Evolutionary conservation across 2,113 vertebrate species (phyloP).

Genomic region (Muntiacus muntjak): DNA sequence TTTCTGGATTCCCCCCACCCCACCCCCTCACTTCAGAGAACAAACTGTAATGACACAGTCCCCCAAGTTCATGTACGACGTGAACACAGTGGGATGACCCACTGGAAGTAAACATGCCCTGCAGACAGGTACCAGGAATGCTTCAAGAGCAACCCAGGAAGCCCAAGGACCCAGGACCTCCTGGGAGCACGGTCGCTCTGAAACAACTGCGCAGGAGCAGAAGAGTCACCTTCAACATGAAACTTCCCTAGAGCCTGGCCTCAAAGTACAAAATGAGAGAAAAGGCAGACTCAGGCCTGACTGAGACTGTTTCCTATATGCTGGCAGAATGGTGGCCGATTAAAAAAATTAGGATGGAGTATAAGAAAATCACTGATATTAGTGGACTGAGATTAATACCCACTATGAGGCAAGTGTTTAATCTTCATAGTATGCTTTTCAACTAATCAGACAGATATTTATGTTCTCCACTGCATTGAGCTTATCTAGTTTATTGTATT

Average conservation of each 20-base stretch:
- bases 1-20: not conserved
- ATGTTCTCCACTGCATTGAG: not conserved
- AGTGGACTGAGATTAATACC: not conserved
- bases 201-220: not conserved
- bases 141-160: not conserved
- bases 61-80: not conserved
- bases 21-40: not conserved
- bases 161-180: not conserved
- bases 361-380: not conserved
- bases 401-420: not conserved
- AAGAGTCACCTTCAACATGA: not conserved
- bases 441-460: not conserved
- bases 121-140: not conserved
- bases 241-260: too few species aligned
- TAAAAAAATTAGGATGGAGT: not conserved
- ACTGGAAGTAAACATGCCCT: rapidly evolving
- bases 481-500: not conserved
- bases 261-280: not conserved
- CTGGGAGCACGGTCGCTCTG: not conserved
- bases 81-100: not conserved
- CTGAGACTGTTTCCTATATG: not conserved
- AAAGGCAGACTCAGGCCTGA: not conserved
- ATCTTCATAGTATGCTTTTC: not conserved
- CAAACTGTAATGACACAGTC: not conserved
- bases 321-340: not conserved